Percentiles rank a stretch among this genome's conserved stretches.
Conservation (phyloP, 2,888 invertebrate genomes). For the Mayetiola destructor region DNA sequence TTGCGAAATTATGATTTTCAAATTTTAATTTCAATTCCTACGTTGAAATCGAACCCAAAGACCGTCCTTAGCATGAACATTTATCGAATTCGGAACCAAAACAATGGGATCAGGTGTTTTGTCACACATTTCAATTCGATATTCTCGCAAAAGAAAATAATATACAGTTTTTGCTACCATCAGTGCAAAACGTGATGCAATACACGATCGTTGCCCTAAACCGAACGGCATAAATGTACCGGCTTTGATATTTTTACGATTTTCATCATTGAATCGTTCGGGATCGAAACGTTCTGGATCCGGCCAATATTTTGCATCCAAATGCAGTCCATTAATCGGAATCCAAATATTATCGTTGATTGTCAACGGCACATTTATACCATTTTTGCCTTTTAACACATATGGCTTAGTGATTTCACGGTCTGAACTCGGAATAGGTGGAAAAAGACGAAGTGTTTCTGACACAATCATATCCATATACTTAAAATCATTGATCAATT, state of each 20-base stretch:
- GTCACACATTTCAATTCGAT: background rate
- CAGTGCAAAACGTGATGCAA: slow-evolving; percentile 14
- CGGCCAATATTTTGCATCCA: slow-evolving; percentile 33
- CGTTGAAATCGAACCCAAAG: background rate
- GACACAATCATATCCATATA: slow-evolving; percentile 48
- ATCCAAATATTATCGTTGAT: slow-evolving; percentile 19
- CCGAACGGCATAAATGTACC: slow-evolving; percentile 36
- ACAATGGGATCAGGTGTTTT: background rate
- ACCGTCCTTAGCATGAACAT: background rate
- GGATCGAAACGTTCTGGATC: slow-evolving; percentile 38
- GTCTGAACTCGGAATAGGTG: slow-evolving; percentile 34
- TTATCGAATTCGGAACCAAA: background rate
- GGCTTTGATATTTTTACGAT: slow-evolving; percentile 30
- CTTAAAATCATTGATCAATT: slow-evolving; percentile 39
- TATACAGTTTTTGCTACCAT: slow-evolving; percentile 13
- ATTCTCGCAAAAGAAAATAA: background rate
- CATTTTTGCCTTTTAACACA: slow-evolving; percentile 21
- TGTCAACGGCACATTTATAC: slow-evolving; percentile 13
- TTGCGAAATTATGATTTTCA: no score
- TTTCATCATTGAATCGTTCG: slow-evolving; percentile 37
- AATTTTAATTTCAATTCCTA: background rate
- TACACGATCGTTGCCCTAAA: slow-evolving; percentile 30
- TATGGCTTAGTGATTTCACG: slow-evolving; percentile 37
- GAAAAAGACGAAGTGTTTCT: slow-evolving; percentile 39
- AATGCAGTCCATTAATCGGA: slow-evolving; percentile 31